Base-by-base conservation (phyloP, 2,888 invertebrate genomes). In the Petrolisthes manimaculis region DNA sequence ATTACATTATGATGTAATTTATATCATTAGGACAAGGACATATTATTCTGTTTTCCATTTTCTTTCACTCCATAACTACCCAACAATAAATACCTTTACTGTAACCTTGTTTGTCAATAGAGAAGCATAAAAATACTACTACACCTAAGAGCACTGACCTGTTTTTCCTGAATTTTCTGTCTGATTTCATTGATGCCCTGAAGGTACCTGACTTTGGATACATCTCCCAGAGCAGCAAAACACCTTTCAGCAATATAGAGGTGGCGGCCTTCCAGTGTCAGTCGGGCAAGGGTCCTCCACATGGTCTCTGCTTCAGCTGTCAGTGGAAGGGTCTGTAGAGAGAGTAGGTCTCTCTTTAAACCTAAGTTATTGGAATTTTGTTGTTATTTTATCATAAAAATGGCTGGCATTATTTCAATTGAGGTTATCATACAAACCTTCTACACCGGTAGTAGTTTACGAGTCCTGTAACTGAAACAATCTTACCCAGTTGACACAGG, bases 271-370 rank as follows among this genome's bases (percentile, higher is more conserved):
- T 96, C 95, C 92, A 99, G 94, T 0, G 99, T 96, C 84, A 97
- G 96, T 83, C 95, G 95, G 0, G 97, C 97, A 37, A 99, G 94
- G 92, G 97, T 97, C 91, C 97, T 96, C 99, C 99, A 99, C 96
- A 99, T 97, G 0, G 97, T 96, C 92, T 97, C 96, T 1, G 94
- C 93, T 91, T 94, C 94, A 37, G 93, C 92, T 1, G 93, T 93
- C 92, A 93, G 92, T 84, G 93, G 93, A 84, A 93, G 92, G 3
- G 93, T 93, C 92, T 18, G 18, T 37, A 37, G 37, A 37, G 2
- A 2, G 37, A 37, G 37, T 37, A 37, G 37, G 37, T 37, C 37
- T 37, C 37, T 37, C 37, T 37, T 37, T 37, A 37, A 37, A 37
- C 37, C 37, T 37, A 37, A 37, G 37, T 1, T 37, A 37, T 37